Base-by-base conservation (phyloP, 2,113 vertebrate genomes). In the Dolichallabes microphthalmus region DNA sequence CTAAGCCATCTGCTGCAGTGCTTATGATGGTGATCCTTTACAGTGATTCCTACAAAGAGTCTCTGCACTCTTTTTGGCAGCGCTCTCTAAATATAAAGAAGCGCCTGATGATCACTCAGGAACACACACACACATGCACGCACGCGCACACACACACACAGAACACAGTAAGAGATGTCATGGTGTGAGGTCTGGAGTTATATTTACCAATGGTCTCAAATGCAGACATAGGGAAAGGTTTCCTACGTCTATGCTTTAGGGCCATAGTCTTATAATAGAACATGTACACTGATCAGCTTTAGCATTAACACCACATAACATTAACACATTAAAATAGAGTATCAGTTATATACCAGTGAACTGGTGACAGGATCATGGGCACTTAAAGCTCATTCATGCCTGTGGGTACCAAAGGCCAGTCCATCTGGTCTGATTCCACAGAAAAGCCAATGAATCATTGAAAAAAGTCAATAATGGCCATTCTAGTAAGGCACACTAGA, bases 1-100 rank as follows among this genome's bases (percentile, higher is more conserved):
- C 79, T 74, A 69, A 55, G 85, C 91, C 92, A 92, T 92, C 91
- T 92, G 91, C 87, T 81, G 82, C 80, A 83, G 27, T 76, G 89
- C 88, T 91, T 88, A 84, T 85, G 88, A 78, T 82, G 81, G 82
- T 81, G 86, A 88, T 90, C 74, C 73, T 57, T 82, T 57, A 27
- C 17, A 78, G 82, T 60, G 84, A 88, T 89, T 66, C 53, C 66
- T 82, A 64, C 57, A 25, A 63, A 32, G 78, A 25, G 32, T 57
- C 15, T 39, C n/a, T 61, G 77, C 66, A 74, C 68, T 74, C 11
- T 71, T 80, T 80, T 81, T 73, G 66, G 78, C 77, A 86, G 55
- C 30, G 12, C 27, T 22, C 35, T 80, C 77, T n/a, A 81, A 50
- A 81, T 74, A 80, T 73, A 73, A 80, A 80, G 55, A 80, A 30